Conservation (phyloP, 2,797 vertebrate genomes). For the Carapus acus region DNA sequence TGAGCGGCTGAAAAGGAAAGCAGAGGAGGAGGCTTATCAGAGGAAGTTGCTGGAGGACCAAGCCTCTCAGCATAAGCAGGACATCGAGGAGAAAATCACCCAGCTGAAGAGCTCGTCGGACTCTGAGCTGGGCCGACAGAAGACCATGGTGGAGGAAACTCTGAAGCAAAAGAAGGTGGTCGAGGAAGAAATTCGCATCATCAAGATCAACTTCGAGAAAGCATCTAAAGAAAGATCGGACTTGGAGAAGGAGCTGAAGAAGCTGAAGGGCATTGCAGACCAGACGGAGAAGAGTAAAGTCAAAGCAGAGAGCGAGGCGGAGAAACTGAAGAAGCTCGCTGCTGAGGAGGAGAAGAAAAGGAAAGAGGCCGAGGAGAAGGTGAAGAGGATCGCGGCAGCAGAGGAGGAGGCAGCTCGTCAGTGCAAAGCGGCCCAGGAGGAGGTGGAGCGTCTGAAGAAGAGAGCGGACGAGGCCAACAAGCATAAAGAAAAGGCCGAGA, state of each 20-base stretch:
- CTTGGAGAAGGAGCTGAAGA: slow-evolving; percentile 85
- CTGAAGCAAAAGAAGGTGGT: slow-evolving; percentile 84
- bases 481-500: slow-evolving; percentile 83
- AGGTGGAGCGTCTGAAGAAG: slow-evolving; percentile 83
- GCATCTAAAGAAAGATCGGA: slow-evolving; percentile 82
- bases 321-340: slow-evolving; percentile 80
- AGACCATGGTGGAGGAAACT: slow-evolving; percentile 86
- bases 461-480: slow-evolving; percentile 83
- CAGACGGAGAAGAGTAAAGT: slow-evolving; percentile 84
- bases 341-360: slow-evolving; percentile 84
- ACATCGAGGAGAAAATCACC: slow-evolving; percentile 87
- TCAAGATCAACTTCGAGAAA: slow-evolving; percentile 86
- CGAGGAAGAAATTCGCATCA: slow-evolving; percentile 89
- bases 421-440: slow-evolving; percentile 81
- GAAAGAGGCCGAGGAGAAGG: slow-evolving; percentile 87
- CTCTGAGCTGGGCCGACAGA: slow-evolving; percentile 82
- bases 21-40: slow-evolving; percentile 93
- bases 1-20: slow-evolving; percentile 84
- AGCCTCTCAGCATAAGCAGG: slow-evolving; percentile 87
- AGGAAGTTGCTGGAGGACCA: slow-evolving; percentile 90
- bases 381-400: slow-evolving; percentile 81
- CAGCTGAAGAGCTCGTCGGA: slow-evolving; percentile 83
- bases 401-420: slow-evolving; percentile 88
- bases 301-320: slow-evolving; percentile 83
- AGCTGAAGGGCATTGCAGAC: slow-evolving; percentile 80